Base-by-base conservation (phyloP, 2,797 vertebrate species). In the Smutsia temminckii region DNA sequence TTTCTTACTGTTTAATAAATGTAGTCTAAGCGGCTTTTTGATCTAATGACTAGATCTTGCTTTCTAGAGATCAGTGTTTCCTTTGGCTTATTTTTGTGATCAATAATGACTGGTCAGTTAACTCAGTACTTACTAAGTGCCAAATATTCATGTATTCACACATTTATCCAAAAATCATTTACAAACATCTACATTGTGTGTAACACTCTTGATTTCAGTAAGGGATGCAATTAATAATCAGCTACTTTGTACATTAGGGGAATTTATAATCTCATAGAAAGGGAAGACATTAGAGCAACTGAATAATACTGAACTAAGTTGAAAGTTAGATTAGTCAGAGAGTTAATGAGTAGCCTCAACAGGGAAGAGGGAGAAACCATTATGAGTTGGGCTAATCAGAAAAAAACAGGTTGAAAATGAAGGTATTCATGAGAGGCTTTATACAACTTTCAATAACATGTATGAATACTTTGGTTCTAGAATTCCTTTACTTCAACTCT, bases 61-160 rank as follows among this genome's bases (percentile, higher is more conserved):
- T 85, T 78, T 93, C 61, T 81, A 90, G 74, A 93, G 92, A 87
- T 72, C n/a, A 57, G 1, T 34, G 5, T 85, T 77, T 96, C 66
- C 59, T 16, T 91, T 88, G 49, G 2, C 21, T 92, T 96, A 63
- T 75, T 89, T 85, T 85, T 89, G 18, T 40, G 34, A 68, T 53
- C 18, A 63, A 75, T 66, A 83, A 7, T 75, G 37, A 79, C 37
- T 64, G 13, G 51, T 59, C 17, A 63, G 21, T 95, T 75, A 57
- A 53, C 17, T 6, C 53, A 59, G 5, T 69, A 71, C 16, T 78
- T 81, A 32, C 1, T 61, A 93, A 66, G 18, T 90, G 12, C 27
- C 66, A 86, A 84, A 34, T 16, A 46, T 61, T 87, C 27, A 89
- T 89, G 93, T 16, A 69, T 13, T 92, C 27, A 77, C 46, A 64